Percentiles rank a stretch among this genome's conserved stretches.
phyloP scores from a whole-genome alignment of 2,797 vertebrate genomes.

The Onychomys arenicola region DNA sequence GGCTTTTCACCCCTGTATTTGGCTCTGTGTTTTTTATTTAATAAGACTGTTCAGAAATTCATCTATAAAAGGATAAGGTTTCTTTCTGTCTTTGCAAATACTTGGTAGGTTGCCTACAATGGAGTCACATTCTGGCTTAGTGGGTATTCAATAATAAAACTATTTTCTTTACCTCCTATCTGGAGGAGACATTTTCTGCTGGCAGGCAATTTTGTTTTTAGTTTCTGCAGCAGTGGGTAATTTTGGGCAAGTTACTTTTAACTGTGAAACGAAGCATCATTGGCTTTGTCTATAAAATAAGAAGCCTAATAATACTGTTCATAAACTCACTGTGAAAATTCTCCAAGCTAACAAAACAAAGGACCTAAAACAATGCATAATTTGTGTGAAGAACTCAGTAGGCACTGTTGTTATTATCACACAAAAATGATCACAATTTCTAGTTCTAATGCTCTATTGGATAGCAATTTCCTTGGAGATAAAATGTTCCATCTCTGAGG shows the following conservation, averaged over 20 bases:
- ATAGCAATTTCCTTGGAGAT: not conserved
- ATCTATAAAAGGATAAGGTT: not conserved
- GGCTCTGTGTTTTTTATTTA: no score
- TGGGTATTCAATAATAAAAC: slow-evolving; percentile 9
- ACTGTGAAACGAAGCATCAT: not conserved
- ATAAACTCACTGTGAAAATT: not conserved
- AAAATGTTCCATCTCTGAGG: not conserved
- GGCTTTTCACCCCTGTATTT: no score
- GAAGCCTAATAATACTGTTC: not conserved
- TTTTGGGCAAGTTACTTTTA: slow-evolving; percentile 47
- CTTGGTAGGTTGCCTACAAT: not conserved
- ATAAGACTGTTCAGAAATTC: no score
- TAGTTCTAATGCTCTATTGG: not conserved
- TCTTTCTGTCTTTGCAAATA: not conserved
- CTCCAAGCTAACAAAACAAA: not conserved
- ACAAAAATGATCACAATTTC: not conserved
- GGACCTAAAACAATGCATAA: not conserved
- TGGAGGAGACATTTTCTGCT: slow-evolving; percentile 3
- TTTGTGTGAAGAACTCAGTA: not conserved
- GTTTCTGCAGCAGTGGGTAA: slow-evolving; percentile 12
- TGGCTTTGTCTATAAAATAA: slow-evolving; percentile 50
- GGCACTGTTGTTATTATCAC: not conserved
- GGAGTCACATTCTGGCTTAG: slow-evolving; percentile 3
- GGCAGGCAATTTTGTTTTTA: slow-evolving; percentile 2
- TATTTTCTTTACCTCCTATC: slow-evolving; percentile 10